Evolutionary conservation across 2,888 invertebrate species (phyloP), one percentile per base, ranked within the genome.

Genomic region (Crepidodera aurea): DNA sequence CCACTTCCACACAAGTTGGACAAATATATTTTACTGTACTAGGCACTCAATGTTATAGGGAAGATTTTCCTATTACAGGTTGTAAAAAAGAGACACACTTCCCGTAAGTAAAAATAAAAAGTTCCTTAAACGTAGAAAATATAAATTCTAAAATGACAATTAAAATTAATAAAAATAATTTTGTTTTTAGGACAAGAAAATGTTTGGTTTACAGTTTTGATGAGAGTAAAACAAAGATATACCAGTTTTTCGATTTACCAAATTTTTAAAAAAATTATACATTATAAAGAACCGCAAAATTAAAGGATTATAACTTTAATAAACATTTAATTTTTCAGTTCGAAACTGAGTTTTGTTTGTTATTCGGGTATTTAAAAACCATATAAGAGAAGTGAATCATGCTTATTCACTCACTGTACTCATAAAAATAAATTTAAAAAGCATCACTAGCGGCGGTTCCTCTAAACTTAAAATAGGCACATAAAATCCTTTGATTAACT

Each of bases 191-290:
- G 51, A 69, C 60, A 10, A 60, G 55, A 61, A 75, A 76, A 74
- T 87, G 87, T 70, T 29, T 83, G 6, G 78, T 83, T 63, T 84
- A 86, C 68, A 76, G 76, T 32, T 82, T 81, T 51, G 80, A 87
- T 63, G 76, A 69, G 6, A 75, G 57, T 1, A 71, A 78, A 7
- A 68, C 75, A 6, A 79, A 81, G 69, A 2, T 60, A 0, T 84
- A 83, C 73, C 86, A 87, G 69, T 87, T 86, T 86, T 87, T 87
- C 67, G 86, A 87, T 73, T 82, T 85, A 8, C 82, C 83, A 0
- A 78, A 82, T 55, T 84, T 77, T 74, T 82, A 72, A 73, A 50
- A 42, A 15, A 13, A 8, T 12, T 13, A 42, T 39, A 32, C 1
- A 25, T 12, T 10, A 48, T 25, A 10, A 32, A 48, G 37, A 32